Percentiles rank a stretch among this genome's conserved stretches.
These are phyloP conservation scores for Lichenostomus cassidix DNA, from an alignment of 2,113 vertebrate genomes.

Conservation along the genomic window DNA sequence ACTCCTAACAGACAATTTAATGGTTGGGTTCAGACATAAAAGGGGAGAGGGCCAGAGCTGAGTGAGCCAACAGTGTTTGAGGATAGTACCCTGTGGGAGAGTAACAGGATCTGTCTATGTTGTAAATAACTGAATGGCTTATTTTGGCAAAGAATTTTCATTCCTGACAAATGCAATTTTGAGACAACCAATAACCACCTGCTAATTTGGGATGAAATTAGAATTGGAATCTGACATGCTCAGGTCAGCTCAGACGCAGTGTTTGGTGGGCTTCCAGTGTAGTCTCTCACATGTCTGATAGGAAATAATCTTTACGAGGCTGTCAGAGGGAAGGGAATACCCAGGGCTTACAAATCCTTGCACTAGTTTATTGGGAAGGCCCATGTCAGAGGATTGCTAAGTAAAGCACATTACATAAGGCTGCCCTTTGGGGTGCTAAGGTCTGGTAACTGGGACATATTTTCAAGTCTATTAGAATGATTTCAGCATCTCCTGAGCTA, in stretches of 20 bases:
- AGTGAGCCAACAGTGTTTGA: background rate
- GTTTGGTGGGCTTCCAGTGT: constrained; percentile 17
- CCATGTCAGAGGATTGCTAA: background rate
- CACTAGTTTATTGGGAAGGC: background rate
- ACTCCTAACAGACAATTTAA: background rate
- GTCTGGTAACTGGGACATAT: background rate
- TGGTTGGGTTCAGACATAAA: background rate
- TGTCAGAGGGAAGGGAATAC: background rate
- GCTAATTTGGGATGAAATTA: background rate
- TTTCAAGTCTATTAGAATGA: background rate
- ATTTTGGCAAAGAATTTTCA: constrained; percentile 39
- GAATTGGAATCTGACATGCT: background rate
- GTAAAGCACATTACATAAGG: background rate
- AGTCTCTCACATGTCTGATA: background rate
- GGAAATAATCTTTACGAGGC: constrained; percentile 13
- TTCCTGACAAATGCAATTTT: constrained; percentile 24
- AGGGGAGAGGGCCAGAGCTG: background rate
- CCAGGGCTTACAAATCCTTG: background rate
- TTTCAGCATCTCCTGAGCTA: background rate
- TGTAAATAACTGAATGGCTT: background rate
- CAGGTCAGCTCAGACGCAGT: background rate
- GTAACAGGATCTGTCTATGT: background rate
- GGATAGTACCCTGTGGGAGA: background rate
- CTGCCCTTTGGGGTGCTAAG: background rate
- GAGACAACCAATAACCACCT: background rate